Evolutionary conservation across 2,113 vertebrate genomes (phyloP), one percentile per base, ranked within the genome.

Genomic region (Gallinago jamesoni): DNA sequence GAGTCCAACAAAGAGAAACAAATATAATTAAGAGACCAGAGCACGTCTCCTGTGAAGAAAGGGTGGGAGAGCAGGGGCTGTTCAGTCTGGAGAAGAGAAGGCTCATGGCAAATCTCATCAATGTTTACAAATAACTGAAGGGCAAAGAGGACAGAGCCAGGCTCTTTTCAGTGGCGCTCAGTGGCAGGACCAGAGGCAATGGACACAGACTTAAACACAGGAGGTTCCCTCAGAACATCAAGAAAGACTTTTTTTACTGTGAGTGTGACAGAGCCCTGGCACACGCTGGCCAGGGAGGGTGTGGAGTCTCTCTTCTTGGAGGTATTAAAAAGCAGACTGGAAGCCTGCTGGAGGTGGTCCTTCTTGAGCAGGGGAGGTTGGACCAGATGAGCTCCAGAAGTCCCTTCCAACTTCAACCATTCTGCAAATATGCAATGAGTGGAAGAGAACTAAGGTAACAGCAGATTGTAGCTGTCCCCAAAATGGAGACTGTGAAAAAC

Each of bases 291-390:
- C 56, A n/a, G 43, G 10, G n/a, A 63, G 12, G 11, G 22, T 50
- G 37, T 52, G 43, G 28, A n/a, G 18, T 80, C 11, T 84, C 20
- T 17, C 3, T 80, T 11, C 22, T 35, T 27, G 8, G 16, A 62
- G 15, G 20, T 2, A 30, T 24, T 14, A 8, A 48, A 74, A 82
- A 68, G 23, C 14, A 17, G 21, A 18, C 37, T 45, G 41, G 52
- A 72, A 90, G 35, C 33, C 23, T 33, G 24, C 37, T 67, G 10
- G 31, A 52, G 20, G 8, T 78, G 37, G 9, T 8, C 4, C 43
- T 59, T 23, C 31, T 90, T 53, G 28, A 55, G 9, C 18, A 16
- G 5, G 10, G 7, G 10, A 2, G 1, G 33, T 56, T 2, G 0
- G n/a, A 83, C 12, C 17, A 78, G 30, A 20, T 27, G 39, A 41